Base-by-base conservation (phyloP, 2,888 invertebrate genomes). In the Clivina fossor region DNA sequence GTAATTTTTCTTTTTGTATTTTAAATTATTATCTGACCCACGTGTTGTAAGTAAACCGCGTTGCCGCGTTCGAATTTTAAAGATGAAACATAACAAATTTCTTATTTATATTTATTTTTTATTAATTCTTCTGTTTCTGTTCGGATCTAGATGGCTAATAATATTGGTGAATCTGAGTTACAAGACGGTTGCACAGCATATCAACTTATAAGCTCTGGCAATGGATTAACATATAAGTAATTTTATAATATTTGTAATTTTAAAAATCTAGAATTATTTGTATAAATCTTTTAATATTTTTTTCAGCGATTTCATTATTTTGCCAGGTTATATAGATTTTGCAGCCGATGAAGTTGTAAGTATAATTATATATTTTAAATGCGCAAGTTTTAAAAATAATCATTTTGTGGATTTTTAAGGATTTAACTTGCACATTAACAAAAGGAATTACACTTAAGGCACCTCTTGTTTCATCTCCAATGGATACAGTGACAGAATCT, bases 401-500 rank as follows among this genome's bases (percentile, higher is more conserved):
- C n/a, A n/a, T n/a, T n/a, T n/a, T n/a, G n/a, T n/a, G n/a, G n/a
- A 35, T 63, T 49, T 62, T 66, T 2, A 63, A 79, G 78, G 90
- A 91, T 65, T 77, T 96, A 33, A 81, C 85, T 15, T 91, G 94
- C 1, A 84, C 85, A 0, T 76, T 97, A 43, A 95, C 96, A 0
- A 89, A 85, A 71, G 85, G 85, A 63, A 88, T 97, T 60, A 80
- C 80, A 46, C 76, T 97, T 49, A 90, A 90, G 68, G 86, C 92
- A 1, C 96, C 96, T 0, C 75, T 96, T 5, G 90, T 96, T 1
- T 94, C 95, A 0, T 94, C 95, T 1, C 96, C 96, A 0, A 97
- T 97, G 96, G 96, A 96, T 74, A 97, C 96, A 0, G 96, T 97
- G 15, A 95, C 96, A 4, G 96, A 96, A 74, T 88, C 93, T 1